A percentile compares a stretch with the other conserved stretches of the same genome.
phyloP scores from a whole-genome alignment of 2,113 vertebrate species.

The Calidris pygmaea region DNA sequence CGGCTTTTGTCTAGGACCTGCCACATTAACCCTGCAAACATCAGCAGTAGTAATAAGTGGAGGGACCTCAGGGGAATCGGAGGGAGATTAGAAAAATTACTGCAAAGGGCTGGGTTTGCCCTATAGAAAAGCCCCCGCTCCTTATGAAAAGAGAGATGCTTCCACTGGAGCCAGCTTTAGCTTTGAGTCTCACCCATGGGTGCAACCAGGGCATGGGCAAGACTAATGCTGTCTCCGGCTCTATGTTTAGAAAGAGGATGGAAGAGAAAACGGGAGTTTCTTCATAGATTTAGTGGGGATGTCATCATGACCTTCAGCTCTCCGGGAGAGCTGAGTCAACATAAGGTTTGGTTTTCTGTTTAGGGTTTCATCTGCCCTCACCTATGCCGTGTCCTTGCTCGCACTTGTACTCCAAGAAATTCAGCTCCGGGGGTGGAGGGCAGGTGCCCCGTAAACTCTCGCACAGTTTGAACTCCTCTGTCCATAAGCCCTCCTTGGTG shows the following conservation, averaged over 20 bases:
- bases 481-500: slow-evolving; percentile 89
- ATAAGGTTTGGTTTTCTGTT: neutral
- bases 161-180: neutral
- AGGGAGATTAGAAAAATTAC: neutral
- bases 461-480: slow-evolving; percentile 86
- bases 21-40: neutral
- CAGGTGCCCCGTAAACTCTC: slow-evolving; percentile 84
- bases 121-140: neutral
- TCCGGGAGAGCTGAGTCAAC: neutral
- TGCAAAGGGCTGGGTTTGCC: neutral
- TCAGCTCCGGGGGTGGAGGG: slow-evolving; percentile 72
- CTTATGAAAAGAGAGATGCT: neutral
- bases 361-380: slow-evolving; percentile 49
- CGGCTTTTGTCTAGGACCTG: neutral
- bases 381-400: slow-evolving; percentile 84
- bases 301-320: neutral
- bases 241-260: neutral
- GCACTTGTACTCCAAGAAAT: slow-evolving; percentile 89
- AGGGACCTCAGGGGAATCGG: neutral
- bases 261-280: neutral
- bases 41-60: neutral
- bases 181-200: neutral
- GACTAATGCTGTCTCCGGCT: neutral
- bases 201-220: neutral
- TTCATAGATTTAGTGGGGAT: neutral